phyloP scores from a whole-genome alignment of 2,113 vertebrate species.

The Tachysurus fulvidraco region DNA sequence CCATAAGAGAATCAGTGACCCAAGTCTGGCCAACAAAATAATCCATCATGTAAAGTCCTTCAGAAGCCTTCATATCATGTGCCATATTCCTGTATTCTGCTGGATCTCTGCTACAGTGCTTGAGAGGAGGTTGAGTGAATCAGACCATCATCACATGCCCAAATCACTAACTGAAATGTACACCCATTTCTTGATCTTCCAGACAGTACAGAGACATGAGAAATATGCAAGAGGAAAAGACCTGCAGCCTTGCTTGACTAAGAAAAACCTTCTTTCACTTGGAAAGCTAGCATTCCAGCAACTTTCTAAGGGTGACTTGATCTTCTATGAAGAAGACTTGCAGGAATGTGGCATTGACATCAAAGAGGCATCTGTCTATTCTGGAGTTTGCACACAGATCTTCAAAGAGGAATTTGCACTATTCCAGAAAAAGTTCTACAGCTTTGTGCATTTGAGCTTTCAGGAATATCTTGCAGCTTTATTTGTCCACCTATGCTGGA shows the following conservation, averaged over 20 bases:
- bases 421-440: constrained; percentile 34
- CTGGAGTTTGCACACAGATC: constrained; percentile 43
- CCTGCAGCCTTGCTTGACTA: constrained; percentile 20
- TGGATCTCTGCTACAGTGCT: constrained; percentile 36
- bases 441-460: constrained; percentile 47
- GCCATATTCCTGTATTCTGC: constrained; percentile 42
- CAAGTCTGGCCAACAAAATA: constrained; percentile 9
- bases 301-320: constrained; percentile 32
- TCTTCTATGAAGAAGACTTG: constrained; percentile 41
- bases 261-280: constrained; percentile 20
- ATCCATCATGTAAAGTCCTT: constrained; percentile 25
- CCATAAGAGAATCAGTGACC: constrained; percentile 18
- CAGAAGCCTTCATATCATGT: constrained; percentile 35
- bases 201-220: constrained; percentile 22
- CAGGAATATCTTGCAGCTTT: constrained; percentile 48
- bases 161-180: constrained; percentile 46
- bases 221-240: constrained; percentile 18
- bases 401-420: constrained; percentile 24
- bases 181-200: constrained; percentile 40
- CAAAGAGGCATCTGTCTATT: constrained; percentile 38
- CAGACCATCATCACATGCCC: constrained; percentile 4
- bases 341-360: constrained; percentile 39
- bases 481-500: constrained; percentile 39
- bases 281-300: constrained; percentile 44
- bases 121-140: neutral